Evolutionary conservation across 2,113 vertebrate genomes (phyloP).

Genomic region (Tragelaphus buxtoni): DNA sequence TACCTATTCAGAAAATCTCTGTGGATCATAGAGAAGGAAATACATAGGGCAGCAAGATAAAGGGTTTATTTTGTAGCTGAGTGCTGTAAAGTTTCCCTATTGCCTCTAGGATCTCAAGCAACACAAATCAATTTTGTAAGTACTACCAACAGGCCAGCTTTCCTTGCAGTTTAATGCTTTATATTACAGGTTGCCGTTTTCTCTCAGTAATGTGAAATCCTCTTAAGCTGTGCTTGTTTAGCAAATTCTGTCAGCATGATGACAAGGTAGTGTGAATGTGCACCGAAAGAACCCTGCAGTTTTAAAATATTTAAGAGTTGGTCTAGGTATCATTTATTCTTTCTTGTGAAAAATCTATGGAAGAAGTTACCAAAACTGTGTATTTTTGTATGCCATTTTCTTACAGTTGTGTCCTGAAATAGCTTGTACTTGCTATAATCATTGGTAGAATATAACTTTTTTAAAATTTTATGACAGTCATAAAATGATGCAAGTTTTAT

Average conservation of each 20-base stretch:
- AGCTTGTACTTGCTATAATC: neutral
- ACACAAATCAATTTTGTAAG: conserved; percentile 48
- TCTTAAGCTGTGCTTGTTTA: conserved; percentile 48
- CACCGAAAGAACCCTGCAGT: neutral
- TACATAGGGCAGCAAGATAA: neutral
- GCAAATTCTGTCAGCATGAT: conserved; percentile 42
- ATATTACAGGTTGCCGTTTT: conserved; percentile 5
- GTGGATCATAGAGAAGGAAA: neutral
- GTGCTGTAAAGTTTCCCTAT: conserved; percentile 1
- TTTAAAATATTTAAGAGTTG: conserved; percentile 30
- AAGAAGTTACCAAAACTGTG: conserved; percentile 3
- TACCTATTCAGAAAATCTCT: neutral
- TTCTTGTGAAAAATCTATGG: conserved; percentile 12
- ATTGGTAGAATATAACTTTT: conserved; percentile 17
- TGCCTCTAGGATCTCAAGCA: conserved; percentile 28
- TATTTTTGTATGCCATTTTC: neutral
- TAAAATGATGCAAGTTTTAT: neutral
- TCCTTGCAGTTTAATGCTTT: conserved; percentile 21
- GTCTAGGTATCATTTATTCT: neutral
- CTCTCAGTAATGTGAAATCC: conserved; percentile 42
- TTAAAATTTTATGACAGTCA: neutral
- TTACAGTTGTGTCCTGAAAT: neutral
- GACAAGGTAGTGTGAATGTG: neutral
- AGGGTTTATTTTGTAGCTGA: conserved; percentile 31
- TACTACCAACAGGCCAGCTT: conserved; percentile 17